phyloP scores from a whole-genome alignment of 53 echinoderm and acorn worm species.

The Echinometra lucunter region DNA sequence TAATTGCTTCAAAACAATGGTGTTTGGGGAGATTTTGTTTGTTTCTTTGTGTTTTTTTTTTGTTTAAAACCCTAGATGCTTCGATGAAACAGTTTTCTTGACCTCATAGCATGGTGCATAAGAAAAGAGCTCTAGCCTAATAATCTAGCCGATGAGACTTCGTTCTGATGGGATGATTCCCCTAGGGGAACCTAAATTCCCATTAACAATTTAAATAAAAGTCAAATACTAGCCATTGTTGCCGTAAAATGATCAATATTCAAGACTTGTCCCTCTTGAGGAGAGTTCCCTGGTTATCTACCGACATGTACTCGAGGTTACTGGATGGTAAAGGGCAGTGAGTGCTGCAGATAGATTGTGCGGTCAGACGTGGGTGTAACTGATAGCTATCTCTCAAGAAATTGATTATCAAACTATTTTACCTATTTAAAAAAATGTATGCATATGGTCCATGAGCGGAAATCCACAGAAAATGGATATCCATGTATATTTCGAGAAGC shows the following conservation, averaged over 20 bases:
- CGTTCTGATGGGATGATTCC: neutral
- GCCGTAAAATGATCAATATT: neutral
- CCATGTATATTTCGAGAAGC: neutral
- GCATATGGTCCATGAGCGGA: neutral
- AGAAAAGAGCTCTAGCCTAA: neutral
- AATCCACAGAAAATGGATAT: neutral
- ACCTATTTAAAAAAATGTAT: no score
- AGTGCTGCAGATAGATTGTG: neutral
- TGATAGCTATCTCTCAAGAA: neutral
- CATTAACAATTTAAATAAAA: conserved; percentile 22
- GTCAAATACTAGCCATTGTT: neutral
- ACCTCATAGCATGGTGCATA: neutral
- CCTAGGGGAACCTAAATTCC: neutral
- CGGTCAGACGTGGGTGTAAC: neutral
- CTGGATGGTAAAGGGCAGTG: neutral
- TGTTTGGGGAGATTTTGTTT: no score
- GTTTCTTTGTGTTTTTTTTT: no score
- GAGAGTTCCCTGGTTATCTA: neutral
- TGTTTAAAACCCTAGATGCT: no score
- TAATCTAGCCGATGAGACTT: neutral
- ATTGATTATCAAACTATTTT: neutral
- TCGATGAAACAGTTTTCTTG: neutral
- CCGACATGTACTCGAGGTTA: neutral
- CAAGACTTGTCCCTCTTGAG: neutral
- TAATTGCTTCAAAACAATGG: no score